Evolutionary conservation across 2,797 vertebrate genomes (phyloP).

Genomic region (Arrhamphus sclerolepis): DNA sequence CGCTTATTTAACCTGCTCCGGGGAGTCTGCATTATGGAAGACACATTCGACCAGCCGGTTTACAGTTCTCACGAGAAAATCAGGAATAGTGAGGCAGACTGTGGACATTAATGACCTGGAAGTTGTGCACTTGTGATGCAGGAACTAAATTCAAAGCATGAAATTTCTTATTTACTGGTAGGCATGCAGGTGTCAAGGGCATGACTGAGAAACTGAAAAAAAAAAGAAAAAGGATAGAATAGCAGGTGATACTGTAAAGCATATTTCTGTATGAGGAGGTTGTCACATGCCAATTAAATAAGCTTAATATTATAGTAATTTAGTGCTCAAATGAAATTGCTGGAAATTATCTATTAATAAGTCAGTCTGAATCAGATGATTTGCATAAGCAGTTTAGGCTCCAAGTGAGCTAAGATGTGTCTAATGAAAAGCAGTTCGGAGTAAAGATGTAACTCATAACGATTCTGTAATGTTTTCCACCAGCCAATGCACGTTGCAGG

Average conservation of each 20-base stretch:
- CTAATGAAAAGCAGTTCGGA: constrained; percentile 23
- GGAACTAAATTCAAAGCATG: background rate
- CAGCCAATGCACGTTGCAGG: constrained; percentile 20
- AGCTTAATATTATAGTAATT: constrained; percentile 15
- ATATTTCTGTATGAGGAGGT: background rate
- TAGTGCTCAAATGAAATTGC: constrained; percentile 1
- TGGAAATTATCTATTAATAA: background rate
- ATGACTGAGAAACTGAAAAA: background rate
- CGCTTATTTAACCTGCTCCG: constrained; percentile 34
- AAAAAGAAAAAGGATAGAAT: background rate
- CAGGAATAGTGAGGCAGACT: background rate
- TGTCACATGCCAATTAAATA: constrained; percentile 10
- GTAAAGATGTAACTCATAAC: constrained; percentile 38
- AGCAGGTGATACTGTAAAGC: background rate
- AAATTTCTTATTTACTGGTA: constrained; percentile 10
- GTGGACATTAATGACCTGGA: constrained; percentile 1
- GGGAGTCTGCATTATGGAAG: constrained; percentile 13
- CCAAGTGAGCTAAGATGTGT: constrained; percentile 17
- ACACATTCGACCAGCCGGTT: background rate
- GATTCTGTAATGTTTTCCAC: constrained; percentile 41
- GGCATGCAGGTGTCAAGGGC: constrained; percentile 12
- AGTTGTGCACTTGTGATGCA: constrained; percentile 1
- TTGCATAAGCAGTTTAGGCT: constrained; percentile 10
- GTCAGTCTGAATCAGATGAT: constrained; percentile 6
- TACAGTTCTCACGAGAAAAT: constrained; percentile 9